Evolutionary conservation across 2,888 invertebrate species (phyloP).

Genomic region (Cheilosia variabilis): DNA sequence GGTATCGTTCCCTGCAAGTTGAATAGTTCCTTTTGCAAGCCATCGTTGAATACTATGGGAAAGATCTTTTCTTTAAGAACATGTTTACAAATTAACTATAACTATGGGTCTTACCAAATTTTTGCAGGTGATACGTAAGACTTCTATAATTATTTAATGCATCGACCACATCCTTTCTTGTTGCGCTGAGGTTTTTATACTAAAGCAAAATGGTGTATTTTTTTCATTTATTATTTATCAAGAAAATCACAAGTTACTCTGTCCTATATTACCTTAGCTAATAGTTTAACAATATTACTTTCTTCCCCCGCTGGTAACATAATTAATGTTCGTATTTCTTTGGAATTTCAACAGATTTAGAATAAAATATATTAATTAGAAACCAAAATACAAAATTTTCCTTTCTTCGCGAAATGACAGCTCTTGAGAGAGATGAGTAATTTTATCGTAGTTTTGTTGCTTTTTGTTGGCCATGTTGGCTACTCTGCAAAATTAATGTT

Average conservation of each 20-base stretch:
- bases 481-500: neutral
- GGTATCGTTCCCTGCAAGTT: slow-evolving; percentile 97
- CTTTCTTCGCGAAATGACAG: slow-evolving; percentile 64
- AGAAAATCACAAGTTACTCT: neutral
- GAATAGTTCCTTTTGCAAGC: slow-evolving; percentile 90
- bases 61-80: slow-evolving; percentile 27
- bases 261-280: slow-evolving; percentile 84
- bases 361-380: slow-evolving; percentile 30
- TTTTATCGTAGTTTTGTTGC: slow-evolving; percentile 33
- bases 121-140: slow-evolving; percentile 87
- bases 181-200: slow-evolving; percentile 89
- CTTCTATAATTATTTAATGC: slow-evolving; percentile 88
- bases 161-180: slow-evolving; percentile 88
- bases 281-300: slow-evolving; percentile 84
- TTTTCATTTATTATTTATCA: slow-evolving; percentile 37
- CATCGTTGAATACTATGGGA: slow-evolving; percentile 93
- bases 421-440: slow-evolving; percentile 57
- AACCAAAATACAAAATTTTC: slow-evolving; percentile 53
- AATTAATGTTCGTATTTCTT: slow-evolving; percentile 2
- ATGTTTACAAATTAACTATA: neutral
- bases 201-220: slow-evolving; percentile 82
- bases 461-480: slow-evolving; percentile 15
- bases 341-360: slow-evolving; percentile 3
- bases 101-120: slow-evolving; percentile 86
- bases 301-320: slow-evolving; percentile 83